A percentile compares a stretch with the other conserved stretches of the same genome.
phyloP scores from a whole-genome alignment of 1,140 invertebrate species.

The Aethina tumida region DNA sequence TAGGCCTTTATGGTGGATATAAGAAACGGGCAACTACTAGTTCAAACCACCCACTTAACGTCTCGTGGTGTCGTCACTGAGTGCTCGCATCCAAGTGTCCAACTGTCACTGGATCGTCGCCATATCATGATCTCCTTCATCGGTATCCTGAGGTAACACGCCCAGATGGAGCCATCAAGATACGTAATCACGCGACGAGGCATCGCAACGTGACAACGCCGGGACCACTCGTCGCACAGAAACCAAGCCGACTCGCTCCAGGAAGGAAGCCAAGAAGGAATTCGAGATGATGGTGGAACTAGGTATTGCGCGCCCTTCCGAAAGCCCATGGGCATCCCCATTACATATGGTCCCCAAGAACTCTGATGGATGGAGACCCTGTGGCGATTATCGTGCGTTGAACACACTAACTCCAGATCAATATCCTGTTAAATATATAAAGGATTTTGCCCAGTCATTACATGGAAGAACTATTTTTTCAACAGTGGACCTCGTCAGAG shows the following conservation, averaged over 20 bases:
- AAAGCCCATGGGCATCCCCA: constrained; percentile 34
- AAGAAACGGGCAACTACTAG: no score
- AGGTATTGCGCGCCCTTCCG: constrained; percentile 26
- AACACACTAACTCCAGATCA: constrained; percentile 35
- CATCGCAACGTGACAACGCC: constrained; percentile 23
- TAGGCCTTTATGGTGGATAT: no score
- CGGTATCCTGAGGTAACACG: no score
- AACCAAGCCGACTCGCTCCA: constrained; percentile 28
- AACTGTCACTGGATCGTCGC: no score
- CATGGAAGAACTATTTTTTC: constrained; percentile 33
- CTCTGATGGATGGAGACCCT: constrained; percentile 29
- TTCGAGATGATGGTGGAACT: constrained; percentile 23
- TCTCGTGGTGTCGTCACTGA: no score
- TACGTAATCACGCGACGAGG: no score
- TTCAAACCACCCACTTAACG: no score
- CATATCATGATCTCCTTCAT: no score
- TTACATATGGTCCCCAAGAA: constrained; percentile 36
- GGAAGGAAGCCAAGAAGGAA: constrained; percentile 22
- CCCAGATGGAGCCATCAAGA: no score
- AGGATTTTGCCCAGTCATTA: constrained; percentile 15
- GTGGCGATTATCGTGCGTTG: constrained; percentile 37
- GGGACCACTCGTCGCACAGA: constrained; percentile 27
- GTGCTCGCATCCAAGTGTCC: no score
- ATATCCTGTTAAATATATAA: constrained; percentile 21
- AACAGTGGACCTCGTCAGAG: constrained; percentile 30